Conservation (phyloP, 2,113 vertebrate genomes). For the Albula goreensis region DNA sequence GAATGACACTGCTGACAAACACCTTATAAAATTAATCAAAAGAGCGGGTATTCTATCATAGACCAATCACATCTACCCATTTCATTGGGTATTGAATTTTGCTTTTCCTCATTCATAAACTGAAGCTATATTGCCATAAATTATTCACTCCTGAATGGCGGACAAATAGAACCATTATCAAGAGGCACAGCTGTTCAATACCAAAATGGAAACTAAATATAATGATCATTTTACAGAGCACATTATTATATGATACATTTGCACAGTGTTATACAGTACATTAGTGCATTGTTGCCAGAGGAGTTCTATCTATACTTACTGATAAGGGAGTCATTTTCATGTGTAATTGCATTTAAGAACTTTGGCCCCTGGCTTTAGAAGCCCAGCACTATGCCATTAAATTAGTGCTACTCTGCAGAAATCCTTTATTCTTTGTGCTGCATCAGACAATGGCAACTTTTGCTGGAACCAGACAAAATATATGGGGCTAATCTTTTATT, state of each 20-base stretch:
- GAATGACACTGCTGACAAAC: neutral
- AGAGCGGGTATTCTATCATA: too few species aligned
- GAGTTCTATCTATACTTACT: slow-evolving; percentile 49
- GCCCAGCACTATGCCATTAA: slow-evolving; percentile 50
- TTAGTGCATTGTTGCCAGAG: slow-evolving; percentile 43
- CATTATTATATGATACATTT: slow-evolving; percentile 34
- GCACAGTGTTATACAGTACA: slow-evolving; percentile 29
- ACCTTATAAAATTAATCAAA: neutral
- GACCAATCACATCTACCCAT: neutral
- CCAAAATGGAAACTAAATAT: slow-evolving; percentile 8
- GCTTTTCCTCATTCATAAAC: neutral
- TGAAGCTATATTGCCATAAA: neutral
- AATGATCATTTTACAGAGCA: slow-evolving; percentile 19
- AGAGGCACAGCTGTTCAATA: neutral
- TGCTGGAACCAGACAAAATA: slow-evolving; percentile 57
- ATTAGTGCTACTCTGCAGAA: slow-evolving; percentile 50
- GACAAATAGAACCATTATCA: neutral
- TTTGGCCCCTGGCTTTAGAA: slow-evolving; percentile 59
- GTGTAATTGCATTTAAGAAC: slow-evolving; percentile 65
- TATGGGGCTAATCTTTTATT: slow-evolving; percentile 56
- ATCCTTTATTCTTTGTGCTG: slow-evolving; percentile 51
- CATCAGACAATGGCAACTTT: slow-evolving; percentile 60
- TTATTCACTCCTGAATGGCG: neutral
- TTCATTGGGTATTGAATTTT: neutral
- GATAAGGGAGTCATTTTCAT: slow-evolving; percentile 64